Percentiles rank a stretch among this genome's conserved stretches.
phyloP scores from a whole-genome alignment of 2,113 vertebrate genomes.

The Perccottus glenii region DNA sequence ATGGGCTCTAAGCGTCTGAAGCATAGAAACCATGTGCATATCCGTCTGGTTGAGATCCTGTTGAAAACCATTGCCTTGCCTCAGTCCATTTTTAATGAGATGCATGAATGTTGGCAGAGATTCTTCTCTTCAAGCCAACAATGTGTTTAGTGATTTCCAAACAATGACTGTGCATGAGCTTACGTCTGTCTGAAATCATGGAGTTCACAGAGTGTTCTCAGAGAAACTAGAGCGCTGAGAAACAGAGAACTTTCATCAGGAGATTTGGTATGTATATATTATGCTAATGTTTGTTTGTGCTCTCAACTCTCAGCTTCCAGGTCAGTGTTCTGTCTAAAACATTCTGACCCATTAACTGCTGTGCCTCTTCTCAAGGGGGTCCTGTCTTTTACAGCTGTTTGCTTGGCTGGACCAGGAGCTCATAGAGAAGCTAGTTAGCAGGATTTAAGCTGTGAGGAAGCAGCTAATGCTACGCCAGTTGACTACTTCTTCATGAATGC shows the following conservation, averaged over 20 bases:
- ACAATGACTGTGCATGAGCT: slow-evolving; percentile 22
- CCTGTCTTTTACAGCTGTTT: slow-evolving; percentile 65
- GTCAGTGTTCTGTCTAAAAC: background rate
- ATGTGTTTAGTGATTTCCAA: slow-evolving; percentile 24
- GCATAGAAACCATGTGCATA: too few relatives aligned
- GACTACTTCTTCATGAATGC: background rate
- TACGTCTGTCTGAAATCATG: slow-evolving; percentile 22
- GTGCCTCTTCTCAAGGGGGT: slow-evolving; percentile 32
- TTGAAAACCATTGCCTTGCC: background rate
- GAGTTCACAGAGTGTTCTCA: slow-evolving; percentile 18
- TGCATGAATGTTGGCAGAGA: slow-evolving; percentile 9
- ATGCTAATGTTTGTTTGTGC: slow-evolving; percentile 40
- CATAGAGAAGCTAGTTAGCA: slow-evolving; percentile 49
- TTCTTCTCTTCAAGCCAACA: background rate
- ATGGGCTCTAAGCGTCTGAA: too few relatives aligned
- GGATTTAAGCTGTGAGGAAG: slow-evolving; percentile 51
- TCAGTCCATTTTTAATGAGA: slow-evolving; percentile 11
- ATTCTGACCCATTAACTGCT: slow-evolving; percentile 15
- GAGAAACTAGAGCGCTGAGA: slow-evolving; percentile 15
- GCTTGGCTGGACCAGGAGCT: slow-evolving; percentile 1
- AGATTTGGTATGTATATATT: slow-evolving; percentile 38
- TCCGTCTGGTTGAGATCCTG: too few relatives aligned
- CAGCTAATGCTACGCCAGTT: slow-evolving; percentile 57
- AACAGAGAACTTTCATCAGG: background rate
- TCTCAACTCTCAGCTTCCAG: slow-evolving; percentile 14